A percentile compares a stretch with the other conserved stretches of the same genome.
phyloP scores from a whole-genome alignment of 2,888 invertebrate species.

The Alsophila aescularia region DNA sequence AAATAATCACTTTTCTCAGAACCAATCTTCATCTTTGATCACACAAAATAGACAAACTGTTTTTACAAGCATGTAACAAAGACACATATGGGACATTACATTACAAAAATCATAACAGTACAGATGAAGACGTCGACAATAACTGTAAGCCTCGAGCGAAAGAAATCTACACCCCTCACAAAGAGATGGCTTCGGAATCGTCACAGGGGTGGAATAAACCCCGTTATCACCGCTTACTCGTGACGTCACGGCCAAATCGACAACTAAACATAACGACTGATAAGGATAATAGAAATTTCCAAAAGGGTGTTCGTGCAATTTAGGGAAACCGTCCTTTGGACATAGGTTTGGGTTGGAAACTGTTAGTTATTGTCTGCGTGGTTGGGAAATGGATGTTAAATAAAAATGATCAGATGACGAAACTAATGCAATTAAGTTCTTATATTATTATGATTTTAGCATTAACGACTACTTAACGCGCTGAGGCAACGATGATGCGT shows the following conservation, averaged over 20 bases:
- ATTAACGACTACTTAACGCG: too few species aligned
- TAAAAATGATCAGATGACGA: constrained; percentile 8
- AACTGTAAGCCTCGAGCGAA: constrained; percentile 1
- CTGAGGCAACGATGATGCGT: too few species aligned
- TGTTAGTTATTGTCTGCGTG: too few species aligned
- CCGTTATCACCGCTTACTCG: constrained; percentile 38
- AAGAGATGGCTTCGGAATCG: constrained; percentile 34
- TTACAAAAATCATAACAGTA: background rate
- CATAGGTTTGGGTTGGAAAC: constrained; percentile 14
- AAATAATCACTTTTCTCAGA: too few species aligned
- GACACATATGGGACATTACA: background rate
- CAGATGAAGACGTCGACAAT: constrained; percentile 7
- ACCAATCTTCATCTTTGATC: too few species aligned
- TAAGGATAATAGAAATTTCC: constrained; percentile 35
- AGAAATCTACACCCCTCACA: constrained; percentile 22
- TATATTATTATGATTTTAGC: too few species aligned
- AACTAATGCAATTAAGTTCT: background rate
- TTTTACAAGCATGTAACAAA: background rate
- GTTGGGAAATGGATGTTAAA: constrained; percentile 1
- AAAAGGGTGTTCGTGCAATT: constrained; percentile 24
- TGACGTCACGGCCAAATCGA: constrained; percentile 36
- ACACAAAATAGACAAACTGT: background rate
- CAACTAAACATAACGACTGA: constrained; percentile 44
- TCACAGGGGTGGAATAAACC: constrained; percentile 37
- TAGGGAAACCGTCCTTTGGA: constrained; percentile 14